Percentiles rank a stretch among this genome's conserved stretches.
Conservation (phyloP, 2,888 invertebrate genomes). For the Ctenicera cuprea region DNA sequence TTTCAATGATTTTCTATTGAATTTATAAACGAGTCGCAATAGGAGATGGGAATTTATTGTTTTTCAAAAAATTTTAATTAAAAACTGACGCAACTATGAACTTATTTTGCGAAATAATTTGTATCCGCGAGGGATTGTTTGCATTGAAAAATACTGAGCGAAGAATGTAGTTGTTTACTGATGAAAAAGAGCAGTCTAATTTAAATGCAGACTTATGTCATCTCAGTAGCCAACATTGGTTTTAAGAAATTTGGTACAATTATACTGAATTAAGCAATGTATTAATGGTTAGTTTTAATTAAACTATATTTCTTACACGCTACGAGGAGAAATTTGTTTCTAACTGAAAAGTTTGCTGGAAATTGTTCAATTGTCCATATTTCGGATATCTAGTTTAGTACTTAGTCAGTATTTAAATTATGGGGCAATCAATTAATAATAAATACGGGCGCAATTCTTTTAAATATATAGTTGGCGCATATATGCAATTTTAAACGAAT, state of each 20-base stretch:
- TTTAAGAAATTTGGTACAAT: constrained; percentile 2
- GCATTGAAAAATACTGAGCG: constrained; percentile 14
- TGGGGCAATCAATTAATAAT: no score
- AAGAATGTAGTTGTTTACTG: constrained; percentile 15
- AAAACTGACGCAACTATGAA: background rate
- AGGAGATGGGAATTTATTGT: background rate
- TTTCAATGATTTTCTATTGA: constrained; percentile 8
- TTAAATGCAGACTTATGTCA: constrained; percentile 22
- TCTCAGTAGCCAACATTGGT: background rate
- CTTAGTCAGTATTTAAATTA: no score
- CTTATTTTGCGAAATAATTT: constrained; percentile 13
- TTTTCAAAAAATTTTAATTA: background rate
- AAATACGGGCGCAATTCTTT: no score
- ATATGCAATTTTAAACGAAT: no score
- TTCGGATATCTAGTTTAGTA: no score
- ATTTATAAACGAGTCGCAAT: background rate
- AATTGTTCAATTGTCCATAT: no score
- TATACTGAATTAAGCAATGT: constrained; percentile 1
- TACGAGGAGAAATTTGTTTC: no score
- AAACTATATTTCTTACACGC: no score
- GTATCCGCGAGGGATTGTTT: constrained; percentile 1
- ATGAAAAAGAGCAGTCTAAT: constrained; percentile 15
- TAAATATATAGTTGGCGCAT: no score
- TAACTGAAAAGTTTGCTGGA: no score
- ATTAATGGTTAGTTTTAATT: background rate